These are phyloP conservation scores for Ectropis crepuscularia DNA, from an alignment of 2,888 invertebrate species.

Conservation along the genomic window DNA sequence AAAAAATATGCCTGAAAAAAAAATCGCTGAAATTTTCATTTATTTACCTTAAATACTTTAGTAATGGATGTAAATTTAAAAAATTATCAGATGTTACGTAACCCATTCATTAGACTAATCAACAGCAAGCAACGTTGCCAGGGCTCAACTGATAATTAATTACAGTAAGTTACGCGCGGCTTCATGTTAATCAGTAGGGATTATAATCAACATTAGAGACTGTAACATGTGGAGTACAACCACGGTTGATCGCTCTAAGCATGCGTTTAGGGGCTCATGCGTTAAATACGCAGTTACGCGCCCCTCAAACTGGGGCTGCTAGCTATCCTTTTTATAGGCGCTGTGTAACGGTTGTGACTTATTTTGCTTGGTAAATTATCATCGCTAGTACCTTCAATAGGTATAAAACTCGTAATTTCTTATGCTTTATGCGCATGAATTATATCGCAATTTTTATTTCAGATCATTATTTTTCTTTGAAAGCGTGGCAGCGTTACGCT, in stretches of 20 bases:
- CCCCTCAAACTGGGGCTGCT: too few species aligned
- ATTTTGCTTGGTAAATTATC: too few species aligned
- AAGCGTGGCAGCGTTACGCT: too few species aligned
- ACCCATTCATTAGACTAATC: conserved; percentile 9
- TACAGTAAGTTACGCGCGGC: conserved; percentile 5
- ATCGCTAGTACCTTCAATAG: too few species aligned
- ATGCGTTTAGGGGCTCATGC: conserved; percentile 8
- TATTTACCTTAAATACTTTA: background rate
- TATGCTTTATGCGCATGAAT: too few species aligned
- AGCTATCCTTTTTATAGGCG: too few species aligned
- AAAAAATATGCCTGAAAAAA: too few species aligned
- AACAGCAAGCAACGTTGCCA: conserved; percentile 4
- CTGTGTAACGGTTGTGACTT: too few species aligned
- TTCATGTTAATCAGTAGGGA: conserved; percentile 16
- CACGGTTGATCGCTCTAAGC: conserved; percentile 1
- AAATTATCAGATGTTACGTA: conserved; percentile 2
- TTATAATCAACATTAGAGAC: conserved; percentile 24
- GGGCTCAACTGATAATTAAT: conserved; percentile 17
- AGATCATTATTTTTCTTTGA: too few species aligned
- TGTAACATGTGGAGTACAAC: background rate
- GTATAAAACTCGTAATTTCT: too few species aligned
- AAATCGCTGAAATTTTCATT: too few species aligned
- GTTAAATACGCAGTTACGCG: background rate
- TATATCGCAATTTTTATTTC: too few species aligned
- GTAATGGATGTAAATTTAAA: background rate